phyloP scores from a whole-genome alignment of 2,888 invertebrate genomes.

The Spisula solida region DNA sequence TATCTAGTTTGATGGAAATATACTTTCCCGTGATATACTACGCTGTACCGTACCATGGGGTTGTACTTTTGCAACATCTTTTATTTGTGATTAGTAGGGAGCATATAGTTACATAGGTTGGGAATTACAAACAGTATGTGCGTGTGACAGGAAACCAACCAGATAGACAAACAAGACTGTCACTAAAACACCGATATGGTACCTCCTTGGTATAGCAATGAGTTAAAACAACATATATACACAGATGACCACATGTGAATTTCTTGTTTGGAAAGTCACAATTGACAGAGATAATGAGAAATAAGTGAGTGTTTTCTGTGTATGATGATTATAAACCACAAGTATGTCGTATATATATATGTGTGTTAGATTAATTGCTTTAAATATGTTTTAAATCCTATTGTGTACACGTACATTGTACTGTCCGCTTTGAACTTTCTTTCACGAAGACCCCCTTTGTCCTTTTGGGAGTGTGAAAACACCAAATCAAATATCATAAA shows the following conservation, averaged over 20 bases:
- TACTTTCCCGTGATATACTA: too few species aligned
- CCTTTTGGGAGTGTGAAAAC: not conserved
- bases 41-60: too few species aligned
- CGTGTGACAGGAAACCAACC: too few species aligned
- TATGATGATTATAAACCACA: not conserved
- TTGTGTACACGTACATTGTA: not conserved
- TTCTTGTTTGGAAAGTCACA: not conserved
- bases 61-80: too few species aligned
- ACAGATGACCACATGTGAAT: not conserved
- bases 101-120: too few species aligned
- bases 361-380: not conserved
- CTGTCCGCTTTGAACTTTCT: not conserved
- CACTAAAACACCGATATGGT: too few species aligned
- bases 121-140: too few species aligned
- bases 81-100: too few species aligned
- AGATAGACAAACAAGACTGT: too few species aligned
- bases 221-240: too few species aligned
- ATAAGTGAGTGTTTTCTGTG: not conserved
- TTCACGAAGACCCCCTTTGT: not conserved
- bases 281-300: not conserved
- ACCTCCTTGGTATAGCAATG: too few species aligned
- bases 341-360: not conserved
- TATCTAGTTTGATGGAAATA: too few species aligned
- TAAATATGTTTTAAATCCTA: constrained; percentile 15
- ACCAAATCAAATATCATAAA: not conserved